phyloP scores from a whole-genome alignment of 2,113 vertebrate genomes.

The Muntiacus reevesi region DNA sequence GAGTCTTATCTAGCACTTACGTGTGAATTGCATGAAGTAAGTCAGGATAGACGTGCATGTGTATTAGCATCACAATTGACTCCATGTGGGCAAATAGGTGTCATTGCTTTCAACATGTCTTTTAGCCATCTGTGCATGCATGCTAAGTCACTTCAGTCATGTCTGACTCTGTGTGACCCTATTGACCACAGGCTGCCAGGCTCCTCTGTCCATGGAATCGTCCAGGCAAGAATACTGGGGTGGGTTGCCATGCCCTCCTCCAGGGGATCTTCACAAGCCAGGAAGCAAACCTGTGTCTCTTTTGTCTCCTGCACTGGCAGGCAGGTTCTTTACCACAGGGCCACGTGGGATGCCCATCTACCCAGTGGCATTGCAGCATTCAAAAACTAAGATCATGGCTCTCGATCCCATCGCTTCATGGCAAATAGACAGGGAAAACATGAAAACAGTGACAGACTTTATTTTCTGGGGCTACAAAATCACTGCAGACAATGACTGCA shows the following conservation, averaged over 20 bases:
- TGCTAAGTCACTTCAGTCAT: background rate
- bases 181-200: background rate
- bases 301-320: background rate
- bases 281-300: background rate
- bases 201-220: background rate
- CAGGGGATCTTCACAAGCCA: background rate
- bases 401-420: background rate
- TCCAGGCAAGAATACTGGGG: background rate
- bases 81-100: background rate
- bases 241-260: background rate
- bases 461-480: background rate
- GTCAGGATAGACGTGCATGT: background rate
- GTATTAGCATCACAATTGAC: background rate
- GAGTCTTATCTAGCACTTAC: background rate
- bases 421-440: background rate
- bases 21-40: background rate
- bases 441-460: background rate
- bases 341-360: background rate
- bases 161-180: background rate
- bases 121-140: background rate
- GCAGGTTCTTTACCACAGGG: background rate
- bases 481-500: background rate
- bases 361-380: background rate
- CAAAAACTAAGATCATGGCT: background rate
- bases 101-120: background rate